phyloP scores from a whole-genome alignment of 2,888 invertebrate species.

The Mythimna lalbum region DNA sequence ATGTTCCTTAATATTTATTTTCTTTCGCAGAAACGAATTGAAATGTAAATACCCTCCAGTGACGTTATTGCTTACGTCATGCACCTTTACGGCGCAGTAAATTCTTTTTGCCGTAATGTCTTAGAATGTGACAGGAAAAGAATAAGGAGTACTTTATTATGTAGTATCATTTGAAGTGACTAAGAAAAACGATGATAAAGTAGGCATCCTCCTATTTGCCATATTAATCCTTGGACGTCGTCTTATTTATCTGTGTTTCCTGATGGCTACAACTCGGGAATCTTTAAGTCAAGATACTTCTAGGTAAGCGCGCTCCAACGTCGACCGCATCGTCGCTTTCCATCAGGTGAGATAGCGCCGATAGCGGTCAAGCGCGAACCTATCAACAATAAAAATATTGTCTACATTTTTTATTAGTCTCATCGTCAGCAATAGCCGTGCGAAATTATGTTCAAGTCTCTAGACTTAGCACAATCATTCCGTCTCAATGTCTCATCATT shows the following conservation, averaged over 20 bases:
- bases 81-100: slow-evolving; percentile 39
- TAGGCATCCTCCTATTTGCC: too few species aligned
- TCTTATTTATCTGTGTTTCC: too few species aligned
- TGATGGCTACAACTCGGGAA: too few species aligned
- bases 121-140: slow-evolving; percentile 13
- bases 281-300: too few species aligned
- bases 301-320: too few species aligned
- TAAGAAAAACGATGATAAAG: background rate
- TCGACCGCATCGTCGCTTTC: too few species aligned
- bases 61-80: slow-evolving; percentile 55
- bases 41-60: slow-evolving; percentile 40
- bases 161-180: slow-evolving; percentile 10
- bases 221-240: too few species aligned
- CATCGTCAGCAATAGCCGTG: background rate
- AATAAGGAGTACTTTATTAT: slow-evolving; percentile 19
- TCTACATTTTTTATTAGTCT: too few species aligned
- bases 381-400: background rate
- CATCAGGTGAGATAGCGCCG: too few species aligned
- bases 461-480: background rate
- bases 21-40: slow-evolving; percentile 25
- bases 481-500: background rate
- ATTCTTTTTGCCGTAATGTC: slow-evolving; percentile 29
- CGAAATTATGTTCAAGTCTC: background rate
- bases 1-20: slow-evolving; percentile 26
- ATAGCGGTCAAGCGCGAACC: too few species aligned